These are phyloP conservation scores for Halcyon leucocephala DNA, from an alignment of 2,797 vertebrate species.

Conservation along the genomic window DNA sequence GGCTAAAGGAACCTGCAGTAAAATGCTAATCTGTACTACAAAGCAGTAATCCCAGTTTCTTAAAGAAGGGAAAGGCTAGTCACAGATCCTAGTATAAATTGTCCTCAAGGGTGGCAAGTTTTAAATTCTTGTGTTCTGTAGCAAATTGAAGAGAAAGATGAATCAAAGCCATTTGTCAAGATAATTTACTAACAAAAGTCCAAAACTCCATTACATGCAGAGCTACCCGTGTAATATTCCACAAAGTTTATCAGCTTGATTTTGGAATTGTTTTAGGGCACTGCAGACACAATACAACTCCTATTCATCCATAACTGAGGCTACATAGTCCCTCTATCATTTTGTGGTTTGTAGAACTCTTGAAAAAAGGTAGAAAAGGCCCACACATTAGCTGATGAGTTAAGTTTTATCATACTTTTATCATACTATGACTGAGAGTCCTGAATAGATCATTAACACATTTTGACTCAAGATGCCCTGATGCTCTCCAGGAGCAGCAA, in stretches of 20 bases:
- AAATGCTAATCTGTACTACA: neutral
- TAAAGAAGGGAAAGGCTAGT: neutral
- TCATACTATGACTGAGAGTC: neutral
- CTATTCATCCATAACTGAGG: accelerated
- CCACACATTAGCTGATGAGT: neutral
- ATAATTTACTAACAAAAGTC: neutral
- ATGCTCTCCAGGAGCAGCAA: neutral
- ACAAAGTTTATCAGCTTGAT: neutral
- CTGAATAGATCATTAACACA: neutral
- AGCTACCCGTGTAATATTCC: neutral
- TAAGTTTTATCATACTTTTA: neutral
- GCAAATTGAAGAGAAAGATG: neutral
- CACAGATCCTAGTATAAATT: neutral
- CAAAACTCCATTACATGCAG: neutral
- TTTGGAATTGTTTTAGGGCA: neutral
- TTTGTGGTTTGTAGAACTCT: neutral
- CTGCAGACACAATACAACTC: neutral
- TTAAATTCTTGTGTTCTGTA: neutral
- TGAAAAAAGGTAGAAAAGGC: neutral
- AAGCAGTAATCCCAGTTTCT: neutral
- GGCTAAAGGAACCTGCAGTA: neutral
- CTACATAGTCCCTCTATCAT: neutral
- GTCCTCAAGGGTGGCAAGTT: neutral
- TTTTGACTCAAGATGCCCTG: neutral
- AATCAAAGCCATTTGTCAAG: neutral